Conservation (phyloP, 2,797 vertebrate genomes). For the Chaetophractus vellerosus region DNA sequence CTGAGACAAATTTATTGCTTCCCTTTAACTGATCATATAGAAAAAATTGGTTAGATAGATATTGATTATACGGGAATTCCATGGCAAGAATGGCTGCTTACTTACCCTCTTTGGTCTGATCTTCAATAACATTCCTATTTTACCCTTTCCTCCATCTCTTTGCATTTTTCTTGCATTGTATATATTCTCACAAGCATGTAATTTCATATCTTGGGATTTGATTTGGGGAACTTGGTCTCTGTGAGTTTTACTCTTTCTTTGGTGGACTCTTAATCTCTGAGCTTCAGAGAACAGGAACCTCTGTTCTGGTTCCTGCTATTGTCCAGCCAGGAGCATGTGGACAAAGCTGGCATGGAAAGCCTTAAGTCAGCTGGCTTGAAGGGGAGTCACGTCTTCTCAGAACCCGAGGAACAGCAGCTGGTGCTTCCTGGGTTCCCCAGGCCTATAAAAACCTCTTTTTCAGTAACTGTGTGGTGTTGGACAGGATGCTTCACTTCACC, state of each 20-base stretch:
- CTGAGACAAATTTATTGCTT: not conserved
- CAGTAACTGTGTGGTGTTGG: not conserved
- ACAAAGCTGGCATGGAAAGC: not conserved
- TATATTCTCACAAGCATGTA: not conserved
- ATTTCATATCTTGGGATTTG: not conserved
- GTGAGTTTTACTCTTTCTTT: not conserved
- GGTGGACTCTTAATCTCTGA: not conserved
- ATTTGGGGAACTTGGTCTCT: not conserved
- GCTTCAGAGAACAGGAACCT: not conserved
- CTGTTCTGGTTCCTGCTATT: not conserved
- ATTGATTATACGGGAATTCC: not conserved
- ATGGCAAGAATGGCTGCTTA: accelerated
- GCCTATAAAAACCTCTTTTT: not conserved
- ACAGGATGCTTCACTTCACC: not conserved
- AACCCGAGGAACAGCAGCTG: not conserved
- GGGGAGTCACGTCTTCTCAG: not conserved
- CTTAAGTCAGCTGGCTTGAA: too few species aligned
- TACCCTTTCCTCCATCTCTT: not conserved
- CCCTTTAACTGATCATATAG: not conserved
- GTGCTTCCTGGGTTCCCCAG: not conserved
- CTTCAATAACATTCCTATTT: not conserved
- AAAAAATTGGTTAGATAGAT: not conserved
- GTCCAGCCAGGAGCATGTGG: not conserved
- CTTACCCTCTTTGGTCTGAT: too few species aligned
- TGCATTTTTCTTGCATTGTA: not conserved